Evolutionary conservation across 2,113 vertebrate species (phyloP).

Genomic region (Daphoenositta chrysoptera): DNA sequence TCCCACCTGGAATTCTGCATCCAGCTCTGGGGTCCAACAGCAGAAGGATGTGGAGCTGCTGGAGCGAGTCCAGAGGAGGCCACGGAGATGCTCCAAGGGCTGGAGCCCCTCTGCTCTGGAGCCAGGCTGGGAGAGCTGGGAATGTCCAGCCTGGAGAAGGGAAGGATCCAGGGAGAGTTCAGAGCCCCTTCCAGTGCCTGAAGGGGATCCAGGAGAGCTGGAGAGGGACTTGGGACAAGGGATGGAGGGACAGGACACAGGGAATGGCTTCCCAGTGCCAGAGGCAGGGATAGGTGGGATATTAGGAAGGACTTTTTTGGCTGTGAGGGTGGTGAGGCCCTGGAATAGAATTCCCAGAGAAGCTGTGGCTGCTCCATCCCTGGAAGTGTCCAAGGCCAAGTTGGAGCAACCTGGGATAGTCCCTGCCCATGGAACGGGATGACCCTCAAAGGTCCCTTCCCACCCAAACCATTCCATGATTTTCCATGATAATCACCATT

Average conservation of each 20-base stretch:
- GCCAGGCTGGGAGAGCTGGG: neutral
- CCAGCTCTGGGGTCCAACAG: neutral
- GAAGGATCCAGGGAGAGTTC: no score
- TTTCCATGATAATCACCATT: neutral
- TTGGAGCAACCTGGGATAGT: neutral
- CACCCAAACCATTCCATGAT: neutral
- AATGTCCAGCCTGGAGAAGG: neutral
- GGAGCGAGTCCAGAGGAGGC: neutral
- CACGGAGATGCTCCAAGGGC: rapidly evolving
- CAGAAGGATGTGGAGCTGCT: neutral
- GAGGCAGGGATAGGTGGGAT: no score
- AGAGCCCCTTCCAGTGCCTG: no score
- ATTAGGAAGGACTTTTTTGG: rapidly evolving
- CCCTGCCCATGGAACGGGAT: neutral
- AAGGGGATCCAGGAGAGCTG: neutral
- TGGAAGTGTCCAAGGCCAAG: neutral
- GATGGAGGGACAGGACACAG: no score
- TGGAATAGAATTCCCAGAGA: neutral
- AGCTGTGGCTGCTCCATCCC: neutral
- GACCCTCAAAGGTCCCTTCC: neutral
- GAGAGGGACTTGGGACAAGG: no score
- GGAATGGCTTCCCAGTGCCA: no score
- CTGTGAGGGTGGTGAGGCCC: rapidly evolving
- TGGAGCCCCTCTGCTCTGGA: neutral
- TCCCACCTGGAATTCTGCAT: neutral